A percentile compares a stretch with the other conserved stretches of the same genome.
Evolutionary conservation across 2,888 invertebrate genomes (phyloP).

Genomic region (Thelaira solivaga): DNA sequence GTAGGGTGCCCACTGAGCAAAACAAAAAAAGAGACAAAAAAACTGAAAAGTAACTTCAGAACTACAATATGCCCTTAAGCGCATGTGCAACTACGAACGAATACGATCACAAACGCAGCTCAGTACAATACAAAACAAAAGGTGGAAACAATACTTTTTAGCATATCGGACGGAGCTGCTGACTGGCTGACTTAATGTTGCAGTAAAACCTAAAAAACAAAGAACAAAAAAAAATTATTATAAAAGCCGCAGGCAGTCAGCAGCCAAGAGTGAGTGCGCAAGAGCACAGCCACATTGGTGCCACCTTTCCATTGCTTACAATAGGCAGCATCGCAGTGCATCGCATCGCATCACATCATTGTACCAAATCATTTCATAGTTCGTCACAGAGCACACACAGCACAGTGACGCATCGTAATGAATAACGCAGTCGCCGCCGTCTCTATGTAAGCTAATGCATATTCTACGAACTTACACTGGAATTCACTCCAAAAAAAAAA

Average conservation of each 20-base stretch:
- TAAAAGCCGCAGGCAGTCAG: constrained; percentile 52
- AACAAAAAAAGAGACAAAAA: background rate
- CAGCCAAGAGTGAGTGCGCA: constrained; percentile 59
- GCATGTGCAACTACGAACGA: constrained; percentile 23
- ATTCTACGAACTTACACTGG: background rate
- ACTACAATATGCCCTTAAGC: constrained; percentile 28
- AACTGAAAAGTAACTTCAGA: constrained; percentile 5
- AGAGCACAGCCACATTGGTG: constrained; percentile 61
- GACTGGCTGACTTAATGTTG: constrained; percentile 56
- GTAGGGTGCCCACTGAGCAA: too few relatives aligned
- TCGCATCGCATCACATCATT: constrained; percentile 51
- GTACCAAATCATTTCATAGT: constrained; percentile 38
- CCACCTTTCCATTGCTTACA: constrained; percentile 63
- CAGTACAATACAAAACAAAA: constrained; percentile 43
- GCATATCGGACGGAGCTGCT: constrained; percentile 61
- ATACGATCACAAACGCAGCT: constrained; percentile 45
- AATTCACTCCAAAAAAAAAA: constrained; percentile 3
- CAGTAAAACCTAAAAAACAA: constrained; percentile 29
- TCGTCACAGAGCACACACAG: constrained; percentile 25
- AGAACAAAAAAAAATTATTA: constrained; percentile 33
- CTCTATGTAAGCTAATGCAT: constrained; percentile 19
- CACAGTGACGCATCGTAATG: constrained; percentile 21
- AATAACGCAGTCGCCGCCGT: constrained; percentile 21
- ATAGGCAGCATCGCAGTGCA: constrained; percentile 39
- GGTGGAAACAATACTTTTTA: constrained; percentile 56